phyloP scores from a whole-genome alignment of 2,113 vertebrate genomes.

The human region GRCh38 chr13:39814001-39814500 shows the following conservation, averaged over 20 bases:
- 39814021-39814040: not conserved
- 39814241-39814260: accelerated
- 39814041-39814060: too few species aligned
- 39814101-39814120: not conserved
- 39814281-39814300: not conserved
- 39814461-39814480: not conserved
- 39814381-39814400: not conserved
- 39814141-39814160: not conserved
- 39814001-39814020: not conserved
- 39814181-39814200: not conserved
- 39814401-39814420: not conserved
- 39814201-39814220: not conserved
- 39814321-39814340: not conserved
- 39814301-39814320: not conserved
- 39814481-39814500: not conserved
- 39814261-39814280: not conserved
- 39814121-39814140: not conserved
- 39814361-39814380: not conserved
- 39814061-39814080: not conserved
- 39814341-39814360: not conserved
- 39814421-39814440: not conserved
- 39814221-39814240: not conserved
- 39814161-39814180: not conserved
- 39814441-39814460: not conserved
- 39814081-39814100: not conserved